These are phyloP conservation scores for Cacoxenus indagator DNA, from an alignment of 2,888 invertebrate species.

Conservation along the genomic window DNA sequence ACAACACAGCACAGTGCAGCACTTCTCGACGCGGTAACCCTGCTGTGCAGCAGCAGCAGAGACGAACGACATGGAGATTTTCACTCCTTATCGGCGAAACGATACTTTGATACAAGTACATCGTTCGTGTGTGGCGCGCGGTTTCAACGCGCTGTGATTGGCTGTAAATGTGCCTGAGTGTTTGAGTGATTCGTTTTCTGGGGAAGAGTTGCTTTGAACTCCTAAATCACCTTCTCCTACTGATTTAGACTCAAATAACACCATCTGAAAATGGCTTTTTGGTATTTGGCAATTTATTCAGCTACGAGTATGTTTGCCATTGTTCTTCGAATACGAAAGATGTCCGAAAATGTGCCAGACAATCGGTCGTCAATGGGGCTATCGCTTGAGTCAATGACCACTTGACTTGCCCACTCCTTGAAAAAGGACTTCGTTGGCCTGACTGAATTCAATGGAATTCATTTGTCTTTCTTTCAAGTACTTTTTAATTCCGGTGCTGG, in stretches of 20 bases:
- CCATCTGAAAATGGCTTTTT: neutral
- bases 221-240: neutral
- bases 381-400: slow-evolving; percentile 6
- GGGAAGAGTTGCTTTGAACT: neutral
- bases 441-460: slow-evolving; percentile 32
- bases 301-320: neutral
- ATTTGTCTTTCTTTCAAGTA: too few species aligned
- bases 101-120: too few species aligned
- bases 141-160: too few species aligned
- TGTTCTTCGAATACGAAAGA: neutral
- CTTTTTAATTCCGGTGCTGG: too few species aligned
- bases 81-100: slow-evolving; percentile 39
- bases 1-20: too few species aligned
- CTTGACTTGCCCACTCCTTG: neutral
- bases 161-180: too few species aligned
- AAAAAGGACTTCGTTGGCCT: slow-evolving; percentile 14
- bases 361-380: neutral
- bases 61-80: slow-evolving; percentile 15
- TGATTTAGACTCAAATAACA: neutral
- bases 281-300: neutral
- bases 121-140: too few species aligned
- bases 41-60: too few species aligned
- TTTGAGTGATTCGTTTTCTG: too few species aligned
- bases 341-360: slow-evolving; percentile 7
- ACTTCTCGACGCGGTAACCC: too few species aligned